phyloP scores from a whole-genome alignment of 2,888 invertebrate species.

The Hirtodrosophila alboralis region DNA sequence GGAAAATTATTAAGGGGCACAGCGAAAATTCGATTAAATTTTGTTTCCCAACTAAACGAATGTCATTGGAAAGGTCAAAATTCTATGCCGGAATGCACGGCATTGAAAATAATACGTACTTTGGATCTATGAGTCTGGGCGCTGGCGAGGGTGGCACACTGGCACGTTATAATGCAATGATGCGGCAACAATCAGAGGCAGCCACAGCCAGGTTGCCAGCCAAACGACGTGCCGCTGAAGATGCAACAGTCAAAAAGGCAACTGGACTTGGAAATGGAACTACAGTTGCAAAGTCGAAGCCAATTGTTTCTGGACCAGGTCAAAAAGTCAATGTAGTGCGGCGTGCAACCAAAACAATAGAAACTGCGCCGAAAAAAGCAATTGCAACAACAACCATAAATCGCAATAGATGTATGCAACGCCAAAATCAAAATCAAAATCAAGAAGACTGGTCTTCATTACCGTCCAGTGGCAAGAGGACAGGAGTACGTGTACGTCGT shows the following conservation, averaged over 20 bases:
- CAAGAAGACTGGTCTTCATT: too few species aligned
- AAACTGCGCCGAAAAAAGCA: conserved; percentile 1
- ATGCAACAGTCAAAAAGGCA: neutral
- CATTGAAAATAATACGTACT: neutral
- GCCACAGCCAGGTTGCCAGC: neutral
- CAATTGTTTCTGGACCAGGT: too few species aligned
- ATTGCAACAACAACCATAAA: conserved; percentile 2
- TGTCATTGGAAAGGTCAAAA: conserved; percentile 55
- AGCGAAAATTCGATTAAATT: conserved; percentile 19
- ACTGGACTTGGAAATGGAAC: too few species aligned
- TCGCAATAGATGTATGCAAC: neutral
- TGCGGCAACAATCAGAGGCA: conserved; percentile 3
- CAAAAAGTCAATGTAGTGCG: too few species aligned
- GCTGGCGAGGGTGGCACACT: conserved; percentile 35
- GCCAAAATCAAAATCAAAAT: too few species aligned
- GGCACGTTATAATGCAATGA: neutral
- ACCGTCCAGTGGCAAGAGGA: neutral
- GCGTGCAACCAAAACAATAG: neutral
- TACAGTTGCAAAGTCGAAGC: too few species aligned
- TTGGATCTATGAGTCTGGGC: conserved; percentile 8
- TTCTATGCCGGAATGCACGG: conserved; percentile 34
- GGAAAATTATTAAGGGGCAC: conserved; percentile 6
- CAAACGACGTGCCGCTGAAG: neutral
- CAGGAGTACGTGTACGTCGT: neutral
- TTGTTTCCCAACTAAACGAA: conserved; percentile 18